These are phyloP conservation scores for Oreochromis tanganicae DNA, from an alignment of 2,113 vertebrate species.

Conservation along the genomic window DNA sequence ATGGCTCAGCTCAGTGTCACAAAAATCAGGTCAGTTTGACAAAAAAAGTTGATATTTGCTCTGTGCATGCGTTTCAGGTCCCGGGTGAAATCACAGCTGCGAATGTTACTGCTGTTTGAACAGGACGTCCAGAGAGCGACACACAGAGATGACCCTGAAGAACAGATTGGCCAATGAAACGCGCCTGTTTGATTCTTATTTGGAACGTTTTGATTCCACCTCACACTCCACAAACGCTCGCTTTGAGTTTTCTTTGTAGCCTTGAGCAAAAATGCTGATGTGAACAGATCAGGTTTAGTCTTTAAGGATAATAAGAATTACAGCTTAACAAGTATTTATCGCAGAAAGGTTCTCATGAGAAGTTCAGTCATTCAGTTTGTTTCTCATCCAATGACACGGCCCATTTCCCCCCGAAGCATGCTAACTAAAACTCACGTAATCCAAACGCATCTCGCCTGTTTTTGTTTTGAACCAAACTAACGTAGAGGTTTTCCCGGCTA, in stretches of 20 bases:
- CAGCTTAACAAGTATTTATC: not conserved
- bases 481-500: not conserved
- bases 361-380: not conserved
- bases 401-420: not conserved
- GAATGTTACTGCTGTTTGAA: not conserved
- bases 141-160: not conserved
- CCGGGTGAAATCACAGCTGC: not conserved
- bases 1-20: no score
- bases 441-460: not conserved
- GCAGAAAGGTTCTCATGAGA: not conserved
- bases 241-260: not conserved
- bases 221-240: not conserved
- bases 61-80: not conserved
- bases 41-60: no score
- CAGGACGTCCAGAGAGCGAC: accelerated
- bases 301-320: not conserved
- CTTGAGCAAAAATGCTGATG: not conserved
- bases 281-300: not conserved
- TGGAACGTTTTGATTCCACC: not conserved
- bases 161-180: not conserved
- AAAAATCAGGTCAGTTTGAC: no score
- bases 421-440: not conserved
- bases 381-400: not conserved
- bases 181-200: not conserved
- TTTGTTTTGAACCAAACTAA: not conserved